phyloP scores from a whole-genome alignment of 2,797 vertebrate species.

The Sciurus vulgaris region DNA sequence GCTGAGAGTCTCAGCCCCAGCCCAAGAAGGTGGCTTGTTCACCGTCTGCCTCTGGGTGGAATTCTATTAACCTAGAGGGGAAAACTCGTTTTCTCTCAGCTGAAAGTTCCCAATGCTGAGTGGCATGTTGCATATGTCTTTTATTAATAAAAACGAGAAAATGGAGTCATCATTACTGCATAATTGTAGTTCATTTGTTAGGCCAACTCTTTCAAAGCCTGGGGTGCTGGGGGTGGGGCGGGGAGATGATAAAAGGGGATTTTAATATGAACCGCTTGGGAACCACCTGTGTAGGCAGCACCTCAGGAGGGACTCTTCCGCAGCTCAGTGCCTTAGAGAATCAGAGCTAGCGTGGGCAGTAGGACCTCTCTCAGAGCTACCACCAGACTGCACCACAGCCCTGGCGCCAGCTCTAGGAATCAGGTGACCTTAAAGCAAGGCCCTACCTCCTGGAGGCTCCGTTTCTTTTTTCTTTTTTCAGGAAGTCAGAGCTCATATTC shows the following conservation, averaged over 20 bases:
- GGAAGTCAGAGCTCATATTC: slow-evolving; percentile 68
- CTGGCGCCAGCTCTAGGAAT: not conserved
- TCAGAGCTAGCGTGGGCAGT: not conserved
- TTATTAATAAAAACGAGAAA: slow-evolving; percentile 82
- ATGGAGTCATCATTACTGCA: slow-evolving; percentile 76
- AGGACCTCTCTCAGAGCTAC: not conserved
- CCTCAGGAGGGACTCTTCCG: not conserved
- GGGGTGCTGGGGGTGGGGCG: not conserved
- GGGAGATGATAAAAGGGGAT: slow-evolving; percentile 57
- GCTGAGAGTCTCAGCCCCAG: not conserved
- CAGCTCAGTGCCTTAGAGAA: not conserved
- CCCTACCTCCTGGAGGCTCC: not conserved
- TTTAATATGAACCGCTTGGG: slow-evolving; percentile 51
- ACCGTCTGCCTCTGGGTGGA: slow-evolving; percentile 58
- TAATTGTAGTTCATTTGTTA: slow-evolving; percentile 77
- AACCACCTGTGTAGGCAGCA: slow-evolving; percentile 62
- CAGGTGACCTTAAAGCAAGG: slow-evolving; percentile 38
- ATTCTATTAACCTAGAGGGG: slow-evolving; percentile 63
- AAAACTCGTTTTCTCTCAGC: slow-evolving; percentile 37
- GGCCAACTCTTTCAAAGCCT: slow-evolving; percentile 73
- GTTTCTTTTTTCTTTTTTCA: not conserved
- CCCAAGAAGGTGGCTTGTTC: slow-evolving; percentile 8
- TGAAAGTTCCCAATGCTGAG: slow-evolving; percentile 18
- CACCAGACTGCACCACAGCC: not conserved
- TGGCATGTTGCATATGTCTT: slow-evolving; percentile 71